Percentiles rank a stretch among this genome's conserved stretches.
phyloP scores from a whole-genome alignment of 2,113 vertebrate genomes.

The Alectura lathami region DNA sequence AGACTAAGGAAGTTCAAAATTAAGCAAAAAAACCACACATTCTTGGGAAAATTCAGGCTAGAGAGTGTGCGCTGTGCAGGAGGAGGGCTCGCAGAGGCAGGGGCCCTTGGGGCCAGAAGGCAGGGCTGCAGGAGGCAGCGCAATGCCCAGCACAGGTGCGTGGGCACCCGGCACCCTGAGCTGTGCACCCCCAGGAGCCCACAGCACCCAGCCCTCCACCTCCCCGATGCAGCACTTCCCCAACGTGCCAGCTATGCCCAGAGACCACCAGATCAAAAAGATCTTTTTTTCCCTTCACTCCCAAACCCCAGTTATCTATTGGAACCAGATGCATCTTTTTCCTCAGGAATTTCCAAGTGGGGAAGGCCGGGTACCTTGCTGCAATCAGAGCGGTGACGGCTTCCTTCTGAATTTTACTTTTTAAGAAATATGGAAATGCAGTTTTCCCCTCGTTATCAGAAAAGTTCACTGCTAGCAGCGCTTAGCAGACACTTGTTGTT shows the following conservation, averaged over 20 bases:
- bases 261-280: background rate
- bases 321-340: conserved; percentile 5
- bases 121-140: background rate
- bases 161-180: background rate
- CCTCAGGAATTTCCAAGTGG: background rate
- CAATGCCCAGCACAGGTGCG: background rate
- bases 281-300: background rate
- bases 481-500: conserved; percentile 48
- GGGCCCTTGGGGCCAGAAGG: background rate
- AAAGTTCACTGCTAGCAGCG: background rate
- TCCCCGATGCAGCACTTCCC: background rate
- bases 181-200: background rate
- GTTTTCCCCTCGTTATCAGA: background rate
- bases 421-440: background rate
- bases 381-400: background rate
- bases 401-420: background rate
- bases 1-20: background rate
- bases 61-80: background rate
- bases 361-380: background rate
- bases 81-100: background rate
- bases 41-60: background rate
- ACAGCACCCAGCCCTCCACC: background rate
- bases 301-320: conserved; percentile 13
- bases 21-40: fast-evolving
- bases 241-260: background rate